phyloP scores from a whole-genome alignment of 2,113 vertebrate genomes.

The Epinephelus cyanopodus region DNA sequence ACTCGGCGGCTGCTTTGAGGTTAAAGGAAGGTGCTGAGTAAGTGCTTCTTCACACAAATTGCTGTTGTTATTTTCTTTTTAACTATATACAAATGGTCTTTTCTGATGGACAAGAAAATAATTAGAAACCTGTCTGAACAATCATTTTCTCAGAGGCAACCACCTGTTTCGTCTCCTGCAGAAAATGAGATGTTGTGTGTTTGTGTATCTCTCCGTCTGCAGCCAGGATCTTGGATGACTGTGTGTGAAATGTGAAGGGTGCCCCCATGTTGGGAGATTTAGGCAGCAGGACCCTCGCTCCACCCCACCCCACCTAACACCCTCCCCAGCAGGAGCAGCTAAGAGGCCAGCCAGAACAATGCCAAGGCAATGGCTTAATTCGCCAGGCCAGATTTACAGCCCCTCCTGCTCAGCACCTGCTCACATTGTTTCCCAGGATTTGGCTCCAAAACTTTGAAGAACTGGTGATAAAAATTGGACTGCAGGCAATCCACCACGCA shows the following conservation, averaged over 20 bases:
- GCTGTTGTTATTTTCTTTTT: background rate
- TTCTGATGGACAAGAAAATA: background rate
- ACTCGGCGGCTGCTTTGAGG: background rate
- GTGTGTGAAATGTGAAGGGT: slow-evolving; percentile 60
- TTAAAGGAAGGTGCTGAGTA: slow-evolving; percentile 9
- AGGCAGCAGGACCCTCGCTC: slow-evolving; percentile 30
- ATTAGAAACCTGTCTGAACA: background rate
- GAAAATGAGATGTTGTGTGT: background rate
- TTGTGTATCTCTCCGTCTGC: slow-evolving; percentile 7
- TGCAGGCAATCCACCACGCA: slow-evolving; percentile 36
- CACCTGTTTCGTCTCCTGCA: background rate
- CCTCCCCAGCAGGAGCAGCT: slow-evolving; percentile 67
- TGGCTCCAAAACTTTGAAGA: slow-evolving; percentile 65
- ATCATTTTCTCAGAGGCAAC: background rate
- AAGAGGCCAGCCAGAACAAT: slow-evolving; percentile 77
- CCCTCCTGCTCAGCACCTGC: slow-evolving; percentile 81
- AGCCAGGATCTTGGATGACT: slow-evolving; percentile 33
- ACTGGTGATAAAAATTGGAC: slow-evolving; percentile 66
- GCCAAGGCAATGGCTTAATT: slow-evolving; percentile 77
- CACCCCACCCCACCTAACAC: slow-evolving; percentile 37
- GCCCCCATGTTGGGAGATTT: slow-evolving; percentile 57
- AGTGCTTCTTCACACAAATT: background rate
- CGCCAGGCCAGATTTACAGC: slow-evolving; percentile 78
- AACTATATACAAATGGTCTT: background rate
- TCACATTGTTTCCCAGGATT: slow-evolving; percentile 78